phyloP scores from a whole-genome alignment of 2,888 invertebrate species.

The Rhagonycha fulva region DNA sequence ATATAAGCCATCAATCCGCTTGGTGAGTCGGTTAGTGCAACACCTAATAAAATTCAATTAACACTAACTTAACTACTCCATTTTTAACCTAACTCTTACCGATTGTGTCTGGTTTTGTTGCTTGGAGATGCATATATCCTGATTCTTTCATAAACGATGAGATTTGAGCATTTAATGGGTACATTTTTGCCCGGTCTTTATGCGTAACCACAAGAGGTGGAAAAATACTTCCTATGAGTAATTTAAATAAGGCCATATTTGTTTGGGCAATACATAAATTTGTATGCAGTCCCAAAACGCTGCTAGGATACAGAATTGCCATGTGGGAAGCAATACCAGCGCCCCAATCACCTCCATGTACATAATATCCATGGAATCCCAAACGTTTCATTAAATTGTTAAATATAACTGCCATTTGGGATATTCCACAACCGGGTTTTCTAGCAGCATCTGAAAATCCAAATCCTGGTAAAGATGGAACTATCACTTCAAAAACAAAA shows the following conservation, averaged over 20 bases:
- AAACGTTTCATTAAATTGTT: conserved; percentile 71
- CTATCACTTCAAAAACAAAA: conserved; percentile 70
- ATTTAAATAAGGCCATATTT: conserved; percentile 17
- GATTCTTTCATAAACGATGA: conserved; percentile 57
- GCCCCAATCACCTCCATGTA: conserved; percentile 86
- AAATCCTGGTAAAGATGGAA: conserved; percentile 60
- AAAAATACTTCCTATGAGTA: conserved; percentile 23
- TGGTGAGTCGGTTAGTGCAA: conserved; percentile 72
- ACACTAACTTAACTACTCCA: background rate
- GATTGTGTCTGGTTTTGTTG: conserved; percentile 88
- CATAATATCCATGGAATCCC: conserved; percentile 66
- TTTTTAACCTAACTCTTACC: conserved; percentile 56
- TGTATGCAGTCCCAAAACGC: conserved; percentile 59
- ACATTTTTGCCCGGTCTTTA: conserved; percentile 52
- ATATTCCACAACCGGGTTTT: conserved; percentile 58
- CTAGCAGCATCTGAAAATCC: conserved; percentile 61
- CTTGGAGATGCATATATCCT: conserved; percentile 78
- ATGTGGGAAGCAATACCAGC: conserved; percentile 63
- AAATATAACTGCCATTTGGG: conserved; percentile 58
- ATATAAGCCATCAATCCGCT: conserved; percentile 84
- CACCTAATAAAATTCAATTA: conserved; percentile 54
- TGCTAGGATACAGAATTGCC: conserved; percentile 65
- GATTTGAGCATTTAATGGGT: conserved; percentile 55
- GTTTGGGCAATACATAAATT: conserved; percentile 35
- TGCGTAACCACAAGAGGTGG: conserved; percentile 33